Evolutionary conservation across 30 jellyfish, hydroid and myxozoan genomes (phyloP).

Genomic region (Cassiopea andromeda): DNA sequence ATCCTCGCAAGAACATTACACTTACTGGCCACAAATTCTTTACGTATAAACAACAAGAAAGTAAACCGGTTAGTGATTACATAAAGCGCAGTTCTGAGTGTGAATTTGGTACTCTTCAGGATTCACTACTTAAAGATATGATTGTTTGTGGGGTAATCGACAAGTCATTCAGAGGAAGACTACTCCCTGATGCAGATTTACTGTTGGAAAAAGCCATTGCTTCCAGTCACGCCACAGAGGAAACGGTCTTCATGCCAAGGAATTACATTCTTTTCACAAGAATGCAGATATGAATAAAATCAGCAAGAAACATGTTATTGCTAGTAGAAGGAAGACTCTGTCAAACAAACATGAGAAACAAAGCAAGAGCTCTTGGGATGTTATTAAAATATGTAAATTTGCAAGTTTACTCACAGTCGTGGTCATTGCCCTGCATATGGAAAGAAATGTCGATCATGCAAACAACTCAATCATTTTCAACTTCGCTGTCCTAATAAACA

Average conservation of each 20-base stretch:
- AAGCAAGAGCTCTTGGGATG: background rate
- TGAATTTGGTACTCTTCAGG: conserved; percentile 60
- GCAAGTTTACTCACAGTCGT: conserved; percentile 15
- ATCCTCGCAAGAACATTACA: conserved; percentile 61
- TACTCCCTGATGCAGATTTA: conserved; percentile 62
- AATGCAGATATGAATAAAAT: background rate
- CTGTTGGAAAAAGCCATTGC: conserved; percentile 3
- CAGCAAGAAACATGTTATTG: background rate
- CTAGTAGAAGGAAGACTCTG: background rate
- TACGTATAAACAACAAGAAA: conserved; percentile 47
- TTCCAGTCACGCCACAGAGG: conserved; percentile 28
- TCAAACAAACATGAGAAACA: background rate
- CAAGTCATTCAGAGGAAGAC: conserved; percentile 59
- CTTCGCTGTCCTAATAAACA: conserved; percentile 44
- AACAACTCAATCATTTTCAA: conserved; percentile 28
- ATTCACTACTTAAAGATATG: conserved; percentile 66
- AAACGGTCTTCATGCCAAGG: background rate
- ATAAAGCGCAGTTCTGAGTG: conserved; percentile 60
- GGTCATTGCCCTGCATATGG: conserved; percentile 52
- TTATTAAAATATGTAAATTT: background rate
- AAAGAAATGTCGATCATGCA: conserved; percentile 44
- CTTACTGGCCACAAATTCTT: conserved; percentile 51
- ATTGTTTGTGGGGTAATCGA: conserved; percentile 58
- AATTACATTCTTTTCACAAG: background rate
- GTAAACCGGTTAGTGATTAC: conserved; percentile 56